phyloP scores from a whole-genome alignment of 2,888 invertebrate species.

The Temnothorax unifasciatus region DNA sequence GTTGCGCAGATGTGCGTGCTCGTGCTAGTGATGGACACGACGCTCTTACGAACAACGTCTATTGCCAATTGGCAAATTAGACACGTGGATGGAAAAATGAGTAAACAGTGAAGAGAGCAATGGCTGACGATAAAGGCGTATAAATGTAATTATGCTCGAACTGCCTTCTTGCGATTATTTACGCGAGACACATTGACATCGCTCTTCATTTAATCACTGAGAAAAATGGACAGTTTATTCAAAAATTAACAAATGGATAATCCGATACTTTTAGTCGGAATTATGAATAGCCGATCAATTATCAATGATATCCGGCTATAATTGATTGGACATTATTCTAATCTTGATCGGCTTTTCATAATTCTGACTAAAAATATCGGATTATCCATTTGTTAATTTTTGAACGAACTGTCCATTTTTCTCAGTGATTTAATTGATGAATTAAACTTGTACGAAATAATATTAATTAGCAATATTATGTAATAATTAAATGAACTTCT shows the following conservation, averaged over 20 bases:
- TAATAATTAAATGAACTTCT: not conserved
- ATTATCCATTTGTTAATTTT: too few species aligned
- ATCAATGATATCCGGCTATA: too few species aligned
- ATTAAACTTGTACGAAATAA: not conserved
- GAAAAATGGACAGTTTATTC: too few species aligned
- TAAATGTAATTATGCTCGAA: not conserved
- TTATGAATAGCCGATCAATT: too few species aligned
- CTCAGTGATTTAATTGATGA: not conserved
- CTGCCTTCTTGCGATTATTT: not conserved
- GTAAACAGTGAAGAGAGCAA: not conserved
- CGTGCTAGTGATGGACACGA: conserved; percentile 43
- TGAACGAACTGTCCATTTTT: too few species aligned
- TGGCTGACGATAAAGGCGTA: too few species aligned
- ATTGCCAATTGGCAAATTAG: not conserved
- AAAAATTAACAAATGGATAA: too few species aligned
- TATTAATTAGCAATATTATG: not conserved
- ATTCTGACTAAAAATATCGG: too few species aligned
- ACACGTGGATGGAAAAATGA: not conserved
- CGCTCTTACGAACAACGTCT: not conserved
- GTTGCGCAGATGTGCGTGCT: conserved; percentile 9
- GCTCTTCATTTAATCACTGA: not conserved
- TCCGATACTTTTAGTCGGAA: too few species aligned
- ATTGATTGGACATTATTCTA: too few species aligned
- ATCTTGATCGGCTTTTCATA: too few species aligned
- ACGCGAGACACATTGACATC: not conserved